Base-by-base conservation (phyloP, 2,797 vertebrate species). In the Paedocypris micromegethes region DNA sequence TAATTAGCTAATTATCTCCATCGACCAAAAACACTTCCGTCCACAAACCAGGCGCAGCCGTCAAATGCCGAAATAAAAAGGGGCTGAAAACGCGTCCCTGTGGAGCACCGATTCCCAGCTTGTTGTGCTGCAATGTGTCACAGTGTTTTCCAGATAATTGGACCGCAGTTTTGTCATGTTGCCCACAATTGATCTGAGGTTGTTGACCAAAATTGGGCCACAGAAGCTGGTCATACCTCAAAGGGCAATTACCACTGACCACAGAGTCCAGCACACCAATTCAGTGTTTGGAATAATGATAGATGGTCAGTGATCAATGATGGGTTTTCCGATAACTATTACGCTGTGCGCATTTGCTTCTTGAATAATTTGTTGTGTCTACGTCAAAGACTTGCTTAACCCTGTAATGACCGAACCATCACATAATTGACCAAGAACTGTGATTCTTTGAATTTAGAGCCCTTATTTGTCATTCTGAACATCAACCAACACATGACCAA, bases 1-100 rank as follows among this genome's bases (percentile, higher is more conserved):
- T 68, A 73, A 68, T 75, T 73, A 61, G 53, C 59, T 65, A 66
- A 68, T 73, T 76, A 58, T 53, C 57, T 73, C 66, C 60, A 58
- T 54, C 7, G 8, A 71, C 68, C 41, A 45, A 66, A 61, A 43
- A 58, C 64, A 44, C 51, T 65, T 70, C 66, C 62, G 63, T 75
- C 71, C 43, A 7, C 47, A 74, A 66, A 57, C 46, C 39, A 47
- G 48, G 60, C 53, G 43, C 54, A n/a, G 42, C 38, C 39, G 7
- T 62, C 4, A 37, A 45, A 38, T 67, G 6, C 46, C 50, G 58
- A 54, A 70, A 66, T 50, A 58, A 62, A 63, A 61, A 75, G 50
- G 47, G 53, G 57, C 52, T 56, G 46, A 60, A 58, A 53, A 47
- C 44, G 43, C 23, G 3, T 57, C 57, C 63, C 73, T 8, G 23